Percentiles rank a stretch among this genome's conserved stretches.
Evolutionary conservation across 2,797 vertebrate genomes (phyloP).

Genomic region (Pampus argenteus): DNA sequence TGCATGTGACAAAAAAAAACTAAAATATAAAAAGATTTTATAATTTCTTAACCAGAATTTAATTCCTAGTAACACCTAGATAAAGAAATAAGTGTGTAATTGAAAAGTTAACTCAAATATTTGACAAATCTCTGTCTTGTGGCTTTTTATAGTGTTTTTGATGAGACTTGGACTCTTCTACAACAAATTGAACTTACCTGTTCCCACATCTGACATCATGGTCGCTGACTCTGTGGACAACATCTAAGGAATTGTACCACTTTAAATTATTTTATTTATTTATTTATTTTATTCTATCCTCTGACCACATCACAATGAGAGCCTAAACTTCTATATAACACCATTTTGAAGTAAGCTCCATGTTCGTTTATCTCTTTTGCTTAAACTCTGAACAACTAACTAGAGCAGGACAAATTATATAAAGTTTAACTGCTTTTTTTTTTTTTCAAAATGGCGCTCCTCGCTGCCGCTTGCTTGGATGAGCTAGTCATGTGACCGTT

Average conservation of each 20-base stretch:
- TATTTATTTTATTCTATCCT: constrained; percentile 26
- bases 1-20: no score
- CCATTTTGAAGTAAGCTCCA: constrained; percentile 29
- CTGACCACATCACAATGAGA: constrained; percentile 34
- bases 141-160: no score
- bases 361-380: not conserved
- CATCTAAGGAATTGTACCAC: not conserved
- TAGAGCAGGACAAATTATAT: not conserved
- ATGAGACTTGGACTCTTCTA: no score
- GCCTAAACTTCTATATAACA: constrained; percentile 20
- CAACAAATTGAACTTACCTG: constrained; percentile 1
- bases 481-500: constrained; percentile 15
- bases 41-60: no score
- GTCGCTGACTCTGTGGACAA: not conserved
- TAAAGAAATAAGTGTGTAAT: no score
- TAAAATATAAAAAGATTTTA: no score
- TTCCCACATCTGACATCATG: not conserved
- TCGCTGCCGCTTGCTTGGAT: constrained; percentile 6
- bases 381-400: not conserved
- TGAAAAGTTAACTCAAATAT: no score
- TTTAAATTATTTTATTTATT: constrained; percentile 12
- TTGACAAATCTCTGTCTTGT: no score
- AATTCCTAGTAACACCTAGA: no score
- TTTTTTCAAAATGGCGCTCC: constrained; percentile 45
- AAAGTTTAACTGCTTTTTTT: not conserved